Percentiles rank a stretch among this genome's conserved stretches.
These are phyloP conservation scores for Capra hircus DNA, from an alignment of 2,113 vertebrate species.

Conservation along the genomic window DNA sequence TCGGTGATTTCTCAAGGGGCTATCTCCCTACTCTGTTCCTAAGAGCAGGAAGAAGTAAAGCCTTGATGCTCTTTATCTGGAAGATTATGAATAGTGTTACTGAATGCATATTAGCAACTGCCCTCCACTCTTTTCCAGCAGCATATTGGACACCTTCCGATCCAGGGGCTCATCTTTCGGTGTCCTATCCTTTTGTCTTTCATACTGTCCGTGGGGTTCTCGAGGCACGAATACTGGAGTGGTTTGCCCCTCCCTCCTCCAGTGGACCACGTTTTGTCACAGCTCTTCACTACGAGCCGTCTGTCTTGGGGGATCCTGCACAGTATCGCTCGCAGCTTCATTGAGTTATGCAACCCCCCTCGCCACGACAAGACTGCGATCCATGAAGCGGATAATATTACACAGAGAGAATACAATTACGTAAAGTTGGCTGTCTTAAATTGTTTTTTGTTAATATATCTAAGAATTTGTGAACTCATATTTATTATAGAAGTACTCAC, in stretches of 20 bases:
- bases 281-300: neutral
- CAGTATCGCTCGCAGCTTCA: neutral
- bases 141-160: neutral
- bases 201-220: neutral
- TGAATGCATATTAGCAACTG: neutral
- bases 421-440: neutral
- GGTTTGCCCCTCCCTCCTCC: neutral
- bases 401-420: neutral
- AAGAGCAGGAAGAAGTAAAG: neutral
- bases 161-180: neutral
- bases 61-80: neutral
- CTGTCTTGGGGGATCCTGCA: neutral
- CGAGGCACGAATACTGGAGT: neutral
- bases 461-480: neutral
- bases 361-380: fast-evolving
- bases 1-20: neutral
- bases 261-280: neutral
- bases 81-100: neutral
- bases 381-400: neutral
- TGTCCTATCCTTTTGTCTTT: neutral
- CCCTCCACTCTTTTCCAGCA: neutral
- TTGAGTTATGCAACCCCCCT: neutral
- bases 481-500: neutral
- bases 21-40: neutral
- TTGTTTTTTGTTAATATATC: neutral